Conservation (phyloP, 2,113 vertebrate genomes). For the Erythrocebus patas region DNA sequence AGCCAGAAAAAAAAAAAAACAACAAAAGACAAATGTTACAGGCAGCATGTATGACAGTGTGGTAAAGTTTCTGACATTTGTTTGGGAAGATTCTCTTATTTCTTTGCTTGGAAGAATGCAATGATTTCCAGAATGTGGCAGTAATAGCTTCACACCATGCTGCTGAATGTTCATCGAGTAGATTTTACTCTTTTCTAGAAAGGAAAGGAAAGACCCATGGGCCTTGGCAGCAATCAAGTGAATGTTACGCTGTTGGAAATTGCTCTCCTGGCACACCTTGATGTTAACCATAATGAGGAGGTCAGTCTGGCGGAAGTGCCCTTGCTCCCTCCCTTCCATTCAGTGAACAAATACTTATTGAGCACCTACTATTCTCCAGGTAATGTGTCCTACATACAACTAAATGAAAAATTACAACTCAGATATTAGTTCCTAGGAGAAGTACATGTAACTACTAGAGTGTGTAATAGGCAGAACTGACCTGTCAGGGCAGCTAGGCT, state of each 20-base stretch:
- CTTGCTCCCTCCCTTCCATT: not conserved
- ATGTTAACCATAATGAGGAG: not conserved
- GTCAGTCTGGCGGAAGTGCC: not conserved
- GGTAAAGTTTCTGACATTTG: slow-evolving; percentile 70
- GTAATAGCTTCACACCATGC: slow-evolving; percentile 42
- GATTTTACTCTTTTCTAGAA: slow-evolving; percentile 66
- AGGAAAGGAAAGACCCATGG: not conserved
- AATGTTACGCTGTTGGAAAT: slow-evolving; percentile 12
- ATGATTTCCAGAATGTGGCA: slow-evolving; percentile 48
- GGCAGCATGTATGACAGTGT: slow-evolving; percentile 48
- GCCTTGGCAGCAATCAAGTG: slow-evolving; percentile 16
- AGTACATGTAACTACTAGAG: not conserved
- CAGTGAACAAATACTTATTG: slow-evolving; percentile 49
- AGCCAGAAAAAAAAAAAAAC: slow-evolving; percentile 42
- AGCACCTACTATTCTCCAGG: slow-evolving; percentile 51
- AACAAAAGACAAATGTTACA: slow-evolving; percentile 69
- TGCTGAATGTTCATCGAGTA: slow-evolving; percentile 11
- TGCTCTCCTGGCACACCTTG: not conserved
- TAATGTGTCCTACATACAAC: slow-evolving; percentile 20
- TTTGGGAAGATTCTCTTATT: slow-evolving; percentile 69
- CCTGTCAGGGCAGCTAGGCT: not conserved
- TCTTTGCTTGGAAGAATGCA: slow-evolving; percentile 62
- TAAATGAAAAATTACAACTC: slow-evolving; percentile 46
- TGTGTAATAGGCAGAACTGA: not conserved
- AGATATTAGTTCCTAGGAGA: slow-evolving; percentile 2